phyloP scores from a whole-genome alignment of 2,113 vertebrate species.

The Empidonax traillii region DNA sequence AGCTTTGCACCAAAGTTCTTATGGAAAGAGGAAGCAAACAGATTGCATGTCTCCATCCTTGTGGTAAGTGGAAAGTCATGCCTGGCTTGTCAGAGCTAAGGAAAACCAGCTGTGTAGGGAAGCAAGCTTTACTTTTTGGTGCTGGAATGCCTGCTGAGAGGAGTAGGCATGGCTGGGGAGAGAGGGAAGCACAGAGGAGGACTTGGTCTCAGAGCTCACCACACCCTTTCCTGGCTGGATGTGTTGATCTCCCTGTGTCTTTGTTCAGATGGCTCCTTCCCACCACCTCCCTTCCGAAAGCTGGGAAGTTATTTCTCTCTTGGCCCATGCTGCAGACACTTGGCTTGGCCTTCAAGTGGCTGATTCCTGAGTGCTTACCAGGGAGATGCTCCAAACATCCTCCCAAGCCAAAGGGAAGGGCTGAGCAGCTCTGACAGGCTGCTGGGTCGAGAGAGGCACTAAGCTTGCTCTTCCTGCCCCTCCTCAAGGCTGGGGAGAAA shows the following conservation, averaged over 20 bases:
- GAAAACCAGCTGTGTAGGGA: neutral
- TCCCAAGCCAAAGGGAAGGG: neutral
- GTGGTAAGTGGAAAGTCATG: neutral
- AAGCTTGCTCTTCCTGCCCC: neutral
- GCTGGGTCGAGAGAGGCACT: neutral
- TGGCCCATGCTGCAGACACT: neutral
- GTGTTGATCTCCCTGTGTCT: neutral
- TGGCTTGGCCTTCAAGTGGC: neutral
- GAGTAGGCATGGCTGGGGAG: no score
- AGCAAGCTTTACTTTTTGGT: neutral
- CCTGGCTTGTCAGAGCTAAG: neutral
- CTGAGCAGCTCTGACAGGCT: neutral
- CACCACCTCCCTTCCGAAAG: neutral
- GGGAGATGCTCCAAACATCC: neutral
- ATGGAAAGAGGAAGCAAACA: neutral
- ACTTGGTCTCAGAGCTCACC: neutral
- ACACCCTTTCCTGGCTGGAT: neutral
- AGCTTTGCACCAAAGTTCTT: neutral
- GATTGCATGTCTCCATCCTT: neutral
- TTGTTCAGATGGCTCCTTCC: neutral
- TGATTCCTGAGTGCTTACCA: neutral
- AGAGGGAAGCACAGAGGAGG: neutral
- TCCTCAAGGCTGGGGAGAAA: neutral
- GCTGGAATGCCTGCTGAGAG: neutral
- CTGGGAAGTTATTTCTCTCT: neutral